Evolutionary conservation across 2,888 invertebrate genomes (phyloP).

Genomic region (Pyrochroa serraticornis): DNA sequence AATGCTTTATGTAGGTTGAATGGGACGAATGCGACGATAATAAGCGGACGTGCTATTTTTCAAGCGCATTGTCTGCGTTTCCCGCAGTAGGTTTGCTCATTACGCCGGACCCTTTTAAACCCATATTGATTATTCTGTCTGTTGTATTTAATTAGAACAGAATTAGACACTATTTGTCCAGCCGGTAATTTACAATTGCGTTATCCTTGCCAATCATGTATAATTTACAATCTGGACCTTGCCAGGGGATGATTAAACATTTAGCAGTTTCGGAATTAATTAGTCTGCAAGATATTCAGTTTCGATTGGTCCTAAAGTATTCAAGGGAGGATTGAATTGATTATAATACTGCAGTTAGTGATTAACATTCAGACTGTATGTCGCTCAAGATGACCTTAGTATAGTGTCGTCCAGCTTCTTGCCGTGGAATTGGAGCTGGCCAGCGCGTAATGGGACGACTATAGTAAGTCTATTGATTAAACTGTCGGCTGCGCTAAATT

Average conservation of each 20-base stretch:
- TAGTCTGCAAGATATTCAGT: constrained; percentile 23
- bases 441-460: neutral
- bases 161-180: constrained; percentile 42
- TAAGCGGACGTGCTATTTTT: neutral
- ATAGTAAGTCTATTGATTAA: constrained; percentile 52
- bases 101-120: constrained; percentile 36
- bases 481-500: constrained; percentile 49
- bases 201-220: constrained; percentile 54
- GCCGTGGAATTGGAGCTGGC: neutral
- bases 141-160: constrained; percentile 45
- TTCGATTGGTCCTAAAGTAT: constrained; percentile 25
- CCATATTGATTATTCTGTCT: constrained; percentile 46
- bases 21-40: neutral
- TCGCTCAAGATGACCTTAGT: neutral
- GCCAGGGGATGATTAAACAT: constrained; percentile 49
- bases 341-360: neutral
- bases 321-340: constrained; percentile 12
- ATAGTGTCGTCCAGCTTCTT: constrained; percentile 8
- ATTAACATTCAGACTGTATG: neutral
- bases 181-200: constrained; percentile 43
- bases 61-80: constrained; percentile 24
- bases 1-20: neutral
- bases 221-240: constrained; percentile 48
- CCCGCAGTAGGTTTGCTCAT: constrained; percentile 35
- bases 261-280: constrained; percentile 35